A percentile compares a stretch with the other conserved stretches of the same genome.
Conservation (phyloP, 2,888 invertebrate species). For the Ganaspis brasiliensis region DNA sequence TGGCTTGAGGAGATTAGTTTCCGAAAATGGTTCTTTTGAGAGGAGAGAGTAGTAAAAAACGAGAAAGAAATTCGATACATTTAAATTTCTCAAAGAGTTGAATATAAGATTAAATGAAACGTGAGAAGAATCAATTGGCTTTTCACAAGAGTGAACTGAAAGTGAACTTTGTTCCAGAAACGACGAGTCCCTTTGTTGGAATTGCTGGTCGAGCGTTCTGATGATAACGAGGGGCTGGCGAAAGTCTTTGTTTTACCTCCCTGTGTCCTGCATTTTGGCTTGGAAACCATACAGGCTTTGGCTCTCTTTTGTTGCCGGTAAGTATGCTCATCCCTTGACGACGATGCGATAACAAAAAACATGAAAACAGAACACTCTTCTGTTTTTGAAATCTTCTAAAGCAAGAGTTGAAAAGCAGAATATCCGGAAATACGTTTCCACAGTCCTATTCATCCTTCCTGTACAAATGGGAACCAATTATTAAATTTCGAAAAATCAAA, state of each 20-base stretch:
- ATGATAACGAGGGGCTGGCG: slow-evolving; percentile 80
- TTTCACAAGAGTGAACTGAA: slow-evolving; percentile 13
- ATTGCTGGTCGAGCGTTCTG: slow-evolving; percentile 79
- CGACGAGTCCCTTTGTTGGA: slow-evolving; percentile 78
- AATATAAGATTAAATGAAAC: slow-evolving; percentile 21
- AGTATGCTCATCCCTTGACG: slow-evolving; percentile 43
- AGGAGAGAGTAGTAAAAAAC: not conserved
- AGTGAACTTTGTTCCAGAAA: slow-evolving; percentile 72
- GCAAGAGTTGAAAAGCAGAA: not conserved
- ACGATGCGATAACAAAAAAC: not conserved
- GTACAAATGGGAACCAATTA: not conserved
- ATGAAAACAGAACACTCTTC: slow-evolving; percentile 10
- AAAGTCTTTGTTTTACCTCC: slow-evolving; percentile 79
- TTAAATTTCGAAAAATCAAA: slow-evolving; percentile 22
- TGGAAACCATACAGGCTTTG: slow-evolving; percentile 80
- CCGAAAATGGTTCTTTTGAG: not conserved
- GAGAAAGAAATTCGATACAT: not conserved
- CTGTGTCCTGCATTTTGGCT: slow-evolving; percentile 78
- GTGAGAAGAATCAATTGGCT: slow-evolving; percentile 19
- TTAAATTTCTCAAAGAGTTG: not conserved
- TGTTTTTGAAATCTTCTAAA: slow-evolving; percentile 1
- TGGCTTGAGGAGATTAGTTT: slow-evolving; percentile 25
- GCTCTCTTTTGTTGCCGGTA: slow-evolving; percentile 81
- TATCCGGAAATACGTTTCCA: not conserved
- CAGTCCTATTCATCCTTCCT: not conserved